Evolutionary conservation across 2,888 invertebrate species (phyloP).

Genomic region (Tetragonisca angustula): DNA sequence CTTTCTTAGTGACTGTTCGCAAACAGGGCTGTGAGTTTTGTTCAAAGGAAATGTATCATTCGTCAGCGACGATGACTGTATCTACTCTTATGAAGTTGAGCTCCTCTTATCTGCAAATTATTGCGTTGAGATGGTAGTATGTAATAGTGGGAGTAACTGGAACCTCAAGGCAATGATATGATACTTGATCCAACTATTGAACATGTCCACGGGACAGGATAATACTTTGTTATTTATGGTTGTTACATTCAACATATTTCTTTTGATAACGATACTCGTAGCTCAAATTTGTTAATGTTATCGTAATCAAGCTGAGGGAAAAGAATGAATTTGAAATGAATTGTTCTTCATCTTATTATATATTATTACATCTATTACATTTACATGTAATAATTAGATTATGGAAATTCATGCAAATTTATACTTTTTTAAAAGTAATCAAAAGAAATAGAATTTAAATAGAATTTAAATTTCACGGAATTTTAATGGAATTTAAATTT

Average conservation of each 20-base stretch:
- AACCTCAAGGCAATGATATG: conserved; percentile 47
- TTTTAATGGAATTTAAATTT: too few species aligned
- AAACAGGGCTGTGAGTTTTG: background rate
- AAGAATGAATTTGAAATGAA: background rate
- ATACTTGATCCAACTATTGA: conserved; percentile 44
- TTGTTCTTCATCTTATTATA: too few species aligned
- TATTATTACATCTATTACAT: too few species aligned
- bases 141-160: conserved; percentile 46
- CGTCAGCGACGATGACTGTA: conserved; percentile 26
- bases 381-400: too few species aligned
- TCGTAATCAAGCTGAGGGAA: background rate
- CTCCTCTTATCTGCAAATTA: conserved; percentile 43
- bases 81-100: conserved; percentile 15
- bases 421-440: too few species aligned
- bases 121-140: conserved; percentile 29
- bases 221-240: conserved; percentile 45
- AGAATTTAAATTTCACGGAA: too few species aligned
- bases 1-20: background rate
- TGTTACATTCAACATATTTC: background rate
- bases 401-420: too few species aligned
- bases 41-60: conserved; percentile 16
- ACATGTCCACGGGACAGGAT: conserved; percentile 36
- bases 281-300: conserved; percentile 1
- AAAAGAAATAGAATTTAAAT: too few species aligned
- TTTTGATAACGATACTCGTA: conserved; percentile 19